Percentiles rank a stretch among this genome's conserved stretches.
Evolutionary conservation across 1,140 invertebrate genomes (phyloP).

Genomic region (Drosophila repletoides): DNA sequence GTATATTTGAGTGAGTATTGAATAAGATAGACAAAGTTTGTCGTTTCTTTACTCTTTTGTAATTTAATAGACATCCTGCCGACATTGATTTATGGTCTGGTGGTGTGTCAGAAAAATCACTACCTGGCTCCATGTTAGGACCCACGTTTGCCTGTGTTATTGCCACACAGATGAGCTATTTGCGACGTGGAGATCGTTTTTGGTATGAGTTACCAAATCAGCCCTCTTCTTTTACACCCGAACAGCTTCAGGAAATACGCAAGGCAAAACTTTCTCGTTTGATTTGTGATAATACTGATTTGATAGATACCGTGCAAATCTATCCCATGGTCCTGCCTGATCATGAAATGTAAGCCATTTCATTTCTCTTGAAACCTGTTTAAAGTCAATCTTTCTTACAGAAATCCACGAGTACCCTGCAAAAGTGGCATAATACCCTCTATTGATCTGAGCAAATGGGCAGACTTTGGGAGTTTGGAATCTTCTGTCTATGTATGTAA

Average conservation of each 20-base stretch:
- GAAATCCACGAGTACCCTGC: slow-evolving; percentile 94
- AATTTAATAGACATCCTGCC: slow-evolving; percentile 86
- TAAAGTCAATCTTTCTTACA: slow-evolving; percentile 81
- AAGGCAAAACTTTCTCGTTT: slow-evolving; percentile 93
- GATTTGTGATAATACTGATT: slow-evolving; percentile 97
- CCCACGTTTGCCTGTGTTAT: slow-evolving; percentile 98
- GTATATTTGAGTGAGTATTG: slow-evolving; percentile 88
- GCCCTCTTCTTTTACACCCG: slow-evolving; percentile 94
- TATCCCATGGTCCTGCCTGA: slow-evolving; percentile 96
- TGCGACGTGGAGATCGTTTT: slow-evolving; percentile 95
- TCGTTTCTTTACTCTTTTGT: not conserved
- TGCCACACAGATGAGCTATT: slow-evolving; percentile 96
- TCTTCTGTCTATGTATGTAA: slow-evolving; percentile 86
- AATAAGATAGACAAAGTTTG: too few species aligned
- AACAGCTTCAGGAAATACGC: slow-evolving; percentile 95
- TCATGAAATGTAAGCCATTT: slow-evolving; percentile 91
- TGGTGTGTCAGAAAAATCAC: slow-evolving; percentile 93
- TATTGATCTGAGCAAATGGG: slow-evolving; percentile 95
- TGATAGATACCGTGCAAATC: slow-evolving; percentile 95
- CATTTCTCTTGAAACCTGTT: not conserved
- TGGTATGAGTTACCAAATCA: slow-evolving; percentile 97
- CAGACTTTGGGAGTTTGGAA: slow-evolving; percentile 85
- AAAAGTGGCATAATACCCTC: slow-evolving; percentile 92
- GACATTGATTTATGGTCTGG: slow-evolving; percentile 97
- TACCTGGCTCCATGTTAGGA: slow-evolving; percentile 94